Conservation (phyloP, 2,113 vertebrate species). For the Sceloporus undulatus region DNA sequence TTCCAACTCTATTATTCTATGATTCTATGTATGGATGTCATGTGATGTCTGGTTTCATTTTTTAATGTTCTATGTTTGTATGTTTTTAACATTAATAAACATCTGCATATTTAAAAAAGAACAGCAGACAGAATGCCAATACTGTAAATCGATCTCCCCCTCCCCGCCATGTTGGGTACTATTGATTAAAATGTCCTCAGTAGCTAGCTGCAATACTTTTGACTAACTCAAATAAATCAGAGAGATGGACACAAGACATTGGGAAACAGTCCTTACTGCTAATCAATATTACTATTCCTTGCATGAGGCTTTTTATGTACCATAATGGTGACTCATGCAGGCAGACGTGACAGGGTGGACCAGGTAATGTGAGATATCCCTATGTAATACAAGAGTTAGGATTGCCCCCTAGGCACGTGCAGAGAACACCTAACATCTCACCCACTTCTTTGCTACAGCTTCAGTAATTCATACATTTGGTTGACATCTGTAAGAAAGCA, state of each 20-base stretch:
- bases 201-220: background rate
- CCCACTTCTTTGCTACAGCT: background rate
- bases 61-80: too few species aligned
- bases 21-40: too few species aligned
- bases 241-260: background rate
- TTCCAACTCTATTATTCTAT: too few species aligned
- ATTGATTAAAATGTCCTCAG: background rate
- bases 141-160: background rate
- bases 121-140: background rate
- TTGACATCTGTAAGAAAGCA: too few species aligned
- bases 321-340: background rate
- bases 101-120: too few species aligned
- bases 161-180: background rate
- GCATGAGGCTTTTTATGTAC: background rate
- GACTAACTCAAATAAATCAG: constrained; percentile 12
- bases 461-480: background rate
- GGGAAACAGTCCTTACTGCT: background rate
- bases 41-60: too few species aligned
- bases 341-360: background rate
- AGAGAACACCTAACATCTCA: background rate
- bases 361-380: background rate
- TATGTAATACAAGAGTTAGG: background rate
- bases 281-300: constrained; percentile 13
- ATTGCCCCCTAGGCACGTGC: background rate
- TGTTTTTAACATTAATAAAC: too few species aligned